Conservation (phyloP, 2,113 vertebrate species). For the Pelvicachromis taeniatus region DNA sequence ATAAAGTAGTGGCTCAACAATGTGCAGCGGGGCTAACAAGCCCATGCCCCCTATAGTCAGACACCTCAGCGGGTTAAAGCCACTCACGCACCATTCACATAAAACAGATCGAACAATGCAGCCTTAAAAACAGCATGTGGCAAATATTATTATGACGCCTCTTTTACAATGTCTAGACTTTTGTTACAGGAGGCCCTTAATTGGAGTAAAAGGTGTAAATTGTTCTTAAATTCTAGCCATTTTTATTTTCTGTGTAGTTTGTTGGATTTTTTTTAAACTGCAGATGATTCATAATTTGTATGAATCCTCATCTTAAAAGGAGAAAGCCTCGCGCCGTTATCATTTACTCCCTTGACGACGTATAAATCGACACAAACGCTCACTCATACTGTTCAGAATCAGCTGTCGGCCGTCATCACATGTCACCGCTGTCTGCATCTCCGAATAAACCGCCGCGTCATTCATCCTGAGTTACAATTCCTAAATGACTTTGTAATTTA, state of each 20-base stretch:
- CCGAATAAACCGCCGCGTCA: not conserved
- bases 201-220: not conserved
- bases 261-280: not conserved
- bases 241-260: not conserved
- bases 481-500: not conserved
- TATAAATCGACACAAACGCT: not conserved
- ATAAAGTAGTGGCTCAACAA: slow-evolving; percentile 60
- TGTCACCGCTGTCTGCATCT: not conserved
- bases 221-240: not conserved
- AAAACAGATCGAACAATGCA: not conserved
- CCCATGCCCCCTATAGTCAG: slow-evolving; percentile 31
- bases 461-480: not conserved
- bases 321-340: not conserved
- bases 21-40: slow-evolving; percentile 47
- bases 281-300: not conserved
- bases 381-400: slow-evolving; percentile 1
- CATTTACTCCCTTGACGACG: not conserved
- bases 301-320: not conserved
- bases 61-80: slow-evolving; percentile 18
- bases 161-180: not conserved
- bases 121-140: not conserved
- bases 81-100: not conserved
- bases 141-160: not conserved
- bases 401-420: slow-evolving; percentile 56
- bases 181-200: not conserved